Conservation (phyloP, 2,888 invertebrate species). For the Drosophila subsilvestris region DNA sequence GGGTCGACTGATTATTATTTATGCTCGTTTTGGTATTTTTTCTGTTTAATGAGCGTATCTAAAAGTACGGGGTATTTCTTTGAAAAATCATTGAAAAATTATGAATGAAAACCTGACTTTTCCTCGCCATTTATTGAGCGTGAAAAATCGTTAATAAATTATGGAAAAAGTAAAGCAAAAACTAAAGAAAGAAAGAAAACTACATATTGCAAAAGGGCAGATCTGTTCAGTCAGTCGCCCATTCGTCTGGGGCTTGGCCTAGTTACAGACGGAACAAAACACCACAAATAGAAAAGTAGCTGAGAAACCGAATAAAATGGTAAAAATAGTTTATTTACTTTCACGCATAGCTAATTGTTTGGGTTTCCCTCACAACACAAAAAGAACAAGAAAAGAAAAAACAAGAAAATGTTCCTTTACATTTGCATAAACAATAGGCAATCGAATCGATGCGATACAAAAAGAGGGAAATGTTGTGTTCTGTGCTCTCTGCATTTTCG, state of each 20-base stretch:
- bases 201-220: slow-evolving; percentile 26
- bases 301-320: slow-evolving; percentile 15
- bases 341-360: slow-evolving; percentile 52
- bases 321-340: slow-evolving; percentile 67
- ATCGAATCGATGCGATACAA: slow-evolving; percentile 34
- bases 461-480: slow-evolving; percentile 14
- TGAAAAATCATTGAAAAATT: slow-evolving; percentile 4
- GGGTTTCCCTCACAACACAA: slow-evolving; percentile 24
- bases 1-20: slow-evolving; percentile 56
- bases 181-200: slow-evolving; percentile 5
- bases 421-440: slow-evolving; percentile 72
- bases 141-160: slow-evolving; percentile 39
- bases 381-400: slow-evolving; percentile 22
- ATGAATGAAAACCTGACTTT: slow-evolving; percentile 24
- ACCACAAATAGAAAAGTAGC: slow-evolving; percentile 39
- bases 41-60: slow-evolving; percentile 48
- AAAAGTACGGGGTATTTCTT: slow-evolving; percentile 13
- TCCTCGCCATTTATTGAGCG: slow-evolving; percentile 39
- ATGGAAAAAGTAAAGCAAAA: slow-evolving; percentile 2
- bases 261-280: slow-evolving; percentile 37
- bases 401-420: slow-evolving; percentile 35
- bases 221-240: slow-evolving; percentile 40
- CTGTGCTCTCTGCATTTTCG: neutral
- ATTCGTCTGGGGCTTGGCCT: slow-evolving; percentile 54
- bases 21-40: slow-evolving; percentile 38